Percentiles rank a stretch among this genome's conserved stretches.
phyloP scores from a whole-genome alignment of 1,140 invertebrate genomes.

The Drosophila hydei region DNA sequence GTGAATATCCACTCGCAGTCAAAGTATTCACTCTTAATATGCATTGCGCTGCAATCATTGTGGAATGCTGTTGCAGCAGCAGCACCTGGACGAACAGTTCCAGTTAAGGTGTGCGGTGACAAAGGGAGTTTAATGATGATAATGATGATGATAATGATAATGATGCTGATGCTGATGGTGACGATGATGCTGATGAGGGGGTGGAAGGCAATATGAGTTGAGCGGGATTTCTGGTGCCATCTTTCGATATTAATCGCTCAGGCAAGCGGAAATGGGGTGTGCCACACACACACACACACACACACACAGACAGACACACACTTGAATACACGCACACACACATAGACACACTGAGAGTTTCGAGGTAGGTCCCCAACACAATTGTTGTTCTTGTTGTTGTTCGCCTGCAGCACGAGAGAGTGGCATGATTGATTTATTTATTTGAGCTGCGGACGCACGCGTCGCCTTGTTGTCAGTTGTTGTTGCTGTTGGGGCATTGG shows the following conservation, averaged over 20 bases:
- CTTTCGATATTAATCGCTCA: conserved; percentile 71
- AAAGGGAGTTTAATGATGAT: conserved; percentile 76
- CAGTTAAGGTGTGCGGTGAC: conserved; percentile 64
- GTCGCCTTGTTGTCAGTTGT: conserved; percentile 41
- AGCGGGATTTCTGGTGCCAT: conserved; percentile 33
- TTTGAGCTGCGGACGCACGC: conserved; percentile 71
- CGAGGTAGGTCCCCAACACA: conserved; percentile 12
- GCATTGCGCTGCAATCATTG: background rate
- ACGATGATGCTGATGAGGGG: background rate
- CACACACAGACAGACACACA: conserved; percentile 20
- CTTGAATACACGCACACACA: conserved; percentile 36
- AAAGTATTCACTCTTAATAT: background rate
- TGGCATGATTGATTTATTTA: conserved; percentile 78
- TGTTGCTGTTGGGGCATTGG: conserved; percentile 21
- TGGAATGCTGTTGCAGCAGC: background rate
- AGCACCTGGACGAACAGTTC: background rate
- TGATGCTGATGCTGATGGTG: conserved; percentile 10
- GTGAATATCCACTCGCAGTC: background rate
- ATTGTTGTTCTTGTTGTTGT: conserved; percentile 22
- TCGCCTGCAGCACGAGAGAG: conserved; percentile 23
- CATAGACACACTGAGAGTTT: conserved; percentile 3
- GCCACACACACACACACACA: conserved; percentile 41
- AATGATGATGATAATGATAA: conserved; percentile 61
- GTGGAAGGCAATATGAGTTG: background rate
- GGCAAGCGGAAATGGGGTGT: conserved; percentile 79